Evolutionary conservation across 2,797 vertebrate species (phyloP), one percentile per base, ranked within the genome.

Genomic region (Brachymystax lenok): DNA sequence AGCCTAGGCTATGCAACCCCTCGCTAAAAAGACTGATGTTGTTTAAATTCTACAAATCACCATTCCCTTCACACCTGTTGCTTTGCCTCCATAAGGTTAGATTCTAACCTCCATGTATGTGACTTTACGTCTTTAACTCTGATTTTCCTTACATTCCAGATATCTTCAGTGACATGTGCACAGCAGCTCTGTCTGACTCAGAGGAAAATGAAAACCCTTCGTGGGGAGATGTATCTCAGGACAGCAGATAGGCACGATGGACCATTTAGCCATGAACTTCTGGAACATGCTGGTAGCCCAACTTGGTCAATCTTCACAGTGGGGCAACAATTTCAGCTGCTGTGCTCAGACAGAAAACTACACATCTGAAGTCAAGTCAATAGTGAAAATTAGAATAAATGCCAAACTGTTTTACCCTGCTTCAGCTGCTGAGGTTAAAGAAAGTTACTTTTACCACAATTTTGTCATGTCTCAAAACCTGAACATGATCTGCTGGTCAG

Each of bases 121-220:
- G 2, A 7, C 69, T 88, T 5, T 19, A 3, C 70, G 3, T 52
- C 28, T 46, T 46, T 74, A 59, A 61, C 52, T 63, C 5, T 30
- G 21, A 16, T 64, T 66, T 21, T 73, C 10, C 83, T 73, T 74
- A 33, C 50, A 85, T 88, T 90, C 17, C 94, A 96, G 96, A 97
- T 92, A 91, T 87, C 74, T 96, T 95, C 93, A 94, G 93, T 54
- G 94, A 94, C 76, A 89, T 93, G 84, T 95, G 94, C 82, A 93
- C 92, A 59, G 93, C 91, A 8, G 91, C 94, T 0, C 90, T 94
- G 17, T 93, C 92, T 0, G 85, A 93, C 77, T 88, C 85, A 5
- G 94, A 95, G 1, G 93, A 94, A 54, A 92, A 93, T 73, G 91
- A 92, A 74, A 92, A 92, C 84, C 78, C 90, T 84, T 80, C 78